phyloP scores from a whole-genome alignment of 2,888 invertebrate genomes.

The Phengaris alcon region DNA sequence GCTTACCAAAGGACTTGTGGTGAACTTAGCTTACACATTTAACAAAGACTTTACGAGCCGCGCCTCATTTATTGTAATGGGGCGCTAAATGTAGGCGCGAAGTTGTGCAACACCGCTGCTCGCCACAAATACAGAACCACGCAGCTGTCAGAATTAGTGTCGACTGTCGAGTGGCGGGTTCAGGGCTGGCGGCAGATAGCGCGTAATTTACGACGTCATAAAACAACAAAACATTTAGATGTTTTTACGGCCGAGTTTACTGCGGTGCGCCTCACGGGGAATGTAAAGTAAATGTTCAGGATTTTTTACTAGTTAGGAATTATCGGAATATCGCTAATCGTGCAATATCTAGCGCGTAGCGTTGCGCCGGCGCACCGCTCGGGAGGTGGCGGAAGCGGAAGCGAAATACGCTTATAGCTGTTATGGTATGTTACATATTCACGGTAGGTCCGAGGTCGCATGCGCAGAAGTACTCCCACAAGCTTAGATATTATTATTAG shows the following conservation, averaged over 20 bases:
- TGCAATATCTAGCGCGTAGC: neutral
- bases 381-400: neutral
- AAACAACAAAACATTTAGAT: constrained; percentile 13
- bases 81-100: neutral
- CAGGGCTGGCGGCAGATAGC: neutral
- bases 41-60: neutral
- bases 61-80: neutral
- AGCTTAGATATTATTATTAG: too few relatives aligned
- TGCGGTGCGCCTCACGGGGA: neutral
- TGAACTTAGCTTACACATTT: neutral
- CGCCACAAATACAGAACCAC: neutral
- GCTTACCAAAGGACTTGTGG: neutral
- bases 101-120: neutral
- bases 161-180: neutral
- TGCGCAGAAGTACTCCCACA: too few relatives aligned
- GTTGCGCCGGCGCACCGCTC: neutral
- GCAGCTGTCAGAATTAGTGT: constrained; percentile 8
- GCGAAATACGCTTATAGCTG: neutral
- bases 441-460: too few relatives aligned
- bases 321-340: constrained; percentile 9
- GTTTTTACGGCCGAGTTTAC: constrained; percentile 19
- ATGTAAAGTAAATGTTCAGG: constrained; percentile 16
- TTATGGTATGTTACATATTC: too few relatives aligned
- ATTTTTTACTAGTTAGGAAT: constrained; percentile 8
- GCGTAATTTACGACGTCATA: neutral